Evolutionary conservation across 2,113 vertebrate species (phyloP).

Genomic region (Mesoclemmys tuberculata): DNA sequence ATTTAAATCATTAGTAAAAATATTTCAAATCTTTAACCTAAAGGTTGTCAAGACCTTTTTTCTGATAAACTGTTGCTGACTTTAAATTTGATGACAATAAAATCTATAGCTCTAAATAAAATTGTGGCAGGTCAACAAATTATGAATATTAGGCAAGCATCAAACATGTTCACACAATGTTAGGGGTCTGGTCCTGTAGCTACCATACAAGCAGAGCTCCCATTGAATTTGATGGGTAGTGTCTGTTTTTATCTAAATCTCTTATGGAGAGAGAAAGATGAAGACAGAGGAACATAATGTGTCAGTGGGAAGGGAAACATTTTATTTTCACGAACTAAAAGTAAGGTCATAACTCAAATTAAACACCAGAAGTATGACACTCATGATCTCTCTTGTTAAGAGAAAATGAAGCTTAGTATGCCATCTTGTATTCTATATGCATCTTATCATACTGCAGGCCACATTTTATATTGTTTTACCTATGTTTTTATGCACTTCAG

Average conservation of each 20-base stretch:
- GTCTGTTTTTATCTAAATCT: background rate
- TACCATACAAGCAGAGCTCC: background rate
- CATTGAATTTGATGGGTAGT: background rate
- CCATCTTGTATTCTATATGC: background rate
- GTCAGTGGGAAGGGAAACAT: background rate
- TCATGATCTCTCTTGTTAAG: background rate
- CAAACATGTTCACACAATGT: background rate
- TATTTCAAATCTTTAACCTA: conserved; percentile 49
- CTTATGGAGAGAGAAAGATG: background rate
- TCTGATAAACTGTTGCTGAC: conserved; percentile 2
- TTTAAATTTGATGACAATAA: conserved; percentile 28
- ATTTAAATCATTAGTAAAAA: conserved; percentile 50
- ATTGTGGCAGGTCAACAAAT: background rate
- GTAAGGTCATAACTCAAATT: background rate
- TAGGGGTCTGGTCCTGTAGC: background rate
- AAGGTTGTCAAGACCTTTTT: conserved; percentile 12
- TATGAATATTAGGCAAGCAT: background rate
- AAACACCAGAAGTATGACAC: background rate
- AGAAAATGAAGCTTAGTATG: background rate
- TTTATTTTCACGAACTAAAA: background rate
- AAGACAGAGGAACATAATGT: background rate
- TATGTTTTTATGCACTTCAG: background rate
- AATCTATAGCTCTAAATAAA: background rate
- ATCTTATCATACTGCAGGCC: background rate
- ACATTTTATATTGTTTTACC: background rate